A percentile compares a stretch with the other conserved stretches of the same genome.
phyloP scores from a whole-genome alignment of 2,888 invertebrate species.

The Merodon equestris region DNA sequence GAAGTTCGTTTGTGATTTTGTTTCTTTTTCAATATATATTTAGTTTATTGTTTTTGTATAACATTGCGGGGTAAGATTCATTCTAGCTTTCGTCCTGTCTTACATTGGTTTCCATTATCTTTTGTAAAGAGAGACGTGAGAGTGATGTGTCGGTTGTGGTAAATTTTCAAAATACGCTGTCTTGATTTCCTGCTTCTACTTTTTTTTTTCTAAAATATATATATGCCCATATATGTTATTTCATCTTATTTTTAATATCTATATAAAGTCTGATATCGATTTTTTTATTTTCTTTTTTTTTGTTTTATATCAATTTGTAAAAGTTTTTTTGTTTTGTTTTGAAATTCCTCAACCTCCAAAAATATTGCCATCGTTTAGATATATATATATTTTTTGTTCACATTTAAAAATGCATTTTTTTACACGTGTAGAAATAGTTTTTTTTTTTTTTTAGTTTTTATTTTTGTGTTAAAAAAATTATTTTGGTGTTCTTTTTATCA shows the following conservation, averaged over 20 bases:
- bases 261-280: conserved; percentile 64
- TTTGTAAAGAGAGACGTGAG: conserved; percentile 34
- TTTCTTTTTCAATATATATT: conserved; percentile 15
- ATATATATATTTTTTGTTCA: conserved; percentile 61
- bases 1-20: conserved; percentile 27
- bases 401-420: conserved; percentile 61
- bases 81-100: conserved; percentile 13
- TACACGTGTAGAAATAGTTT: conserved; percentile 53
- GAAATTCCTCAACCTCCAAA: conserved; percentile 73
- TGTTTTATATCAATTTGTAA: conserved; percentile 61
- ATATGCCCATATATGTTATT: conserved; percentile 57
- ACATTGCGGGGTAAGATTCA: conserved; percentile 41
- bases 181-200: conserved; percentile 39
- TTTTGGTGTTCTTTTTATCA: conserved; percentile 56
- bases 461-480: conserved; percentile 53
- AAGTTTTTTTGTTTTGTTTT: conserved; percentile 58
- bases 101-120: conserved; percentile 10
- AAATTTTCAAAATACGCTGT: conserved; percentile 50
- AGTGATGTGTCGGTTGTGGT: conserved; percentile 43
- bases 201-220: conserved; percentile 53
- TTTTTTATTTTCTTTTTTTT: conserved; percentile 37
- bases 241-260: conserved; percentile 58
- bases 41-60: conserved; percentile 31
- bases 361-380: conserved; percentile 73
- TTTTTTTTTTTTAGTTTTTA: conserved; percentile 36